Evolutionary conservation across 2,113 vertebrate species (phyloP).

Genomic region (Microcebus lehilahytsara): DNA sequence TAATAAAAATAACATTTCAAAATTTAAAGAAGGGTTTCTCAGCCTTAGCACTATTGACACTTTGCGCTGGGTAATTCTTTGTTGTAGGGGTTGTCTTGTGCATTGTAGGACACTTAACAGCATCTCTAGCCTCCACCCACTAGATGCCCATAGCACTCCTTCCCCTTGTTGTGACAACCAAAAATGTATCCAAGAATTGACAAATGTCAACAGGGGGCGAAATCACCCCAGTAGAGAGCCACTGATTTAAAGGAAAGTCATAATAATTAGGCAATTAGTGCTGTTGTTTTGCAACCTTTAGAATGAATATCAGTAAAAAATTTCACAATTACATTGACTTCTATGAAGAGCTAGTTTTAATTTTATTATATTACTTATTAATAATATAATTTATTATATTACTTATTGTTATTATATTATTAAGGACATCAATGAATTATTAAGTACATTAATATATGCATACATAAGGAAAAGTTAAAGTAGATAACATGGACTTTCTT

Average conservation of each 20-base stretch:
- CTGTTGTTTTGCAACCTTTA: not conserved
- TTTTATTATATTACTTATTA: not conserved
- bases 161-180: not conserved
- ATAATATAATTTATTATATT: too few relatives aligned
- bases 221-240: not conserved
- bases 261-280: not conserved
- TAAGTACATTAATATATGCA: not conserved
- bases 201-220: not conserved
- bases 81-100: not conserved
- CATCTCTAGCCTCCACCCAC: not conserved
- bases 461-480: not conserved
- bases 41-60: not conserved
- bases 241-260: not conserved
- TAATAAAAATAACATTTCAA: constrained; percentile 10
- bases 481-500: not conserved
- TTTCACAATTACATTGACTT: not conserved
- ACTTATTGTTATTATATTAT: not conserved
- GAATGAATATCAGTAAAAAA: not conserved
- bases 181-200: not conserved
- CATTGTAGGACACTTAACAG: not conserved
- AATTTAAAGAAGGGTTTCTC: not conserved
- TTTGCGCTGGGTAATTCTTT: not conserved
- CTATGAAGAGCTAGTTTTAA: not conserved
- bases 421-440: not conserved
- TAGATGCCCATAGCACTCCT: not conserved